Conservation (phyloP, 2,797 vertebrate species). For the Otus scops region DNA sequence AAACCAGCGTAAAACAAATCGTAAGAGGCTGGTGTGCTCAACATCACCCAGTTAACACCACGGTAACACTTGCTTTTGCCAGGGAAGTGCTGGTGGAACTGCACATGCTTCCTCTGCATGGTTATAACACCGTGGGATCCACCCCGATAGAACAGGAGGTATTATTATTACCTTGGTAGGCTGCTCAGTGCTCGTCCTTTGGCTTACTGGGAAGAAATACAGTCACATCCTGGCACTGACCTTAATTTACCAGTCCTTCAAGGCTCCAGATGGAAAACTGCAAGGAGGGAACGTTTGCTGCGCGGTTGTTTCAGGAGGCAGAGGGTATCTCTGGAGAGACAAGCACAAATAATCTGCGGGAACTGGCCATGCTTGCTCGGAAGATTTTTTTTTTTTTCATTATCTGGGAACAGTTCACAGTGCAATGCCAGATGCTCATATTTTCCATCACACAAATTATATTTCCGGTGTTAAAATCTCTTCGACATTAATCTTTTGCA, state of each 20-base stretch:
- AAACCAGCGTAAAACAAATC: not conserved
- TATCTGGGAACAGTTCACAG: not conserved
- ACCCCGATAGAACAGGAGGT: not conserved
- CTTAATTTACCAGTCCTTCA: not conserved
- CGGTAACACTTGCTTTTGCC: not conserved
- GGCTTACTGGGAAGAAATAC: not conserved
- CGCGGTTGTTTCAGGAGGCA: not conserved
- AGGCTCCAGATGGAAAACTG: conserved; percentile 20
- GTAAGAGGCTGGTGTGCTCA: not conserved
- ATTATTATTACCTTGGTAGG: not conserved
- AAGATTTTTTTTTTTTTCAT: not conserved
- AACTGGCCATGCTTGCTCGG: not conserved
- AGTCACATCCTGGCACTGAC: conserved; percentile 1
- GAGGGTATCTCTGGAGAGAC: not conserved
- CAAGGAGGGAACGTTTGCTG: not conserved
- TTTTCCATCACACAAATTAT: conserved; percentile 29
- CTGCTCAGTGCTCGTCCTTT: not conserved
- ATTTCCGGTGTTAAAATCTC: not conserved
- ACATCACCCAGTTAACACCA: not conserved
- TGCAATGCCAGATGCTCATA: not conserved
- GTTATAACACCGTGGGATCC: not conserved
- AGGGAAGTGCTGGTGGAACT: not conserved
- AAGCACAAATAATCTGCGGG: not conserved
- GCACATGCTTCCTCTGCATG: not conserved
- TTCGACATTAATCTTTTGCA: not conserved